These are phyloP conservation scores for Onychostruthus taczanowskii DNA, from an alignment of 2,113 vertebrate genomes.

Conservation along the genomic window DNA sequence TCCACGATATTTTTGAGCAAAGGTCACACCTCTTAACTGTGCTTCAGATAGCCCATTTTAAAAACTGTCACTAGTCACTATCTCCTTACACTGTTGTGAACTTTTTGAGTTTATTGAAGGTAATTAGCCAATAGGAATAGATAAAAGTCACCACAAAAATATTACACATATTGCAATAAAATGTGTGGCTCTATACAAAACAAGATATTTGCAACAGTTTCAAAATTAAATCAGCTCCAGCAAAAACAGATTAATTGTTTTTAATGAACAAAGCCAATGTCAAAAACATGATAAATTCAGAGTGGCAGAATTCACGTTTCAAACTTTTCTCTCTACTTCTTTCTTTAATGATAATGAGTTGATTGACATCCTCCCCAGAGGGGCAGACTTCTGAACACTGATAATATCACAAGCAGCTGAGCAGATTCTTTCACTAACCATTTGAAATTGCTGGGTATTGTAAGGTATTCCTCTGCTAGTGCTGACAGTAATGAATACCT, in stretches of 20 bases:
- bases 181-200: neutral
- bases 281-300: neutral
- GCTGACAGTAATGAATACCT: constrained; percentile 43
- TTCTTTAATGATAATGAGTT: constrained; percentile 3
- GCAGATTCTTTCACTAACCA: constrained; percentile 4
- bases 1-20: neutral
- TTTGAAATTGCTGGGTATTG: constrained; percentile 4
- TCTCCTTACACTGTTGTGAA: neutral
- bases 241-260: neutral
- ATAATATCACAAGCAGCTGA: neutral
- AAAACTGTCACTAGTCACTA: neutral
- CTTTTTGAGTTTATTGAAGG: neutral
- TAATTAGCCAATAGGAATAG: neutral
- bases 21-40: neutral
- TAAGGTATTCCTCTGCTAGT: constrained; percentile 14
- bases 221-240: neutral
- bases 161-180: neutral
- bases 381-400: neutral
- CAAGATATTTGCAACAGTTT: neutral
- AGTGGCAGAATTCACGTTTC: neutral
- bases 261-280: neutral
- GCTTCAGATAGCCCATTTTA: neutral
- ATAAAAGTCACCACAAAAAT: neutral
- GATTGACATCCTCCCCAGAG: constrained; percentile 28
- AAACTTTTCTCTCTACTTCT: neutral